Evolutionary conservation across 2,113 vertebrate genomes (phyloP), one percentile per base, ranked within the genome.

Genomic region (Phalacrocorax aristotelis): DNA sequence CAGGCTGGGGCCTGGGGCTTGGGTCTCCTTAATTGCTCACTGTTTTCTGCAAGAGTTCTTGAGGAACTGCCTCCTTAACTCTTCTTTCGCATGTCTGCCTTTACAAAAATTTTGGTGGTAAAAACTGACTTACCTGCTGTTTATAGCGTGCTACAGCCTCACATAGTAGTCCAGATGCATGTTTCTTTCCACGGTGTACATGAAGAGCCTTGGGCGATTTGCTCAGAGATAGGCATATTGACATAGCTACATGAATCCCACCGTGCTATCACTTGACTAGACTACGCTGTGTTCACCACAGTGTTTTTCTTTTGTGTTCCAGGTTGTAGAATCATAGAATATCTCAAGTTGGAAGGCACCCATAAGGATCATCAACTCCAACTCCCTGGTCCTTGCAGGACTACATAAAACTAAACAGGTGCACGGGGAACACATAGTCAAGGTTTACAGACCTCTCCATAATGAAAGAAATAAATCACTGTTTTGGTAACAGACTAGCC

Each of bases 1-100:
- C 15, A 46, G 10, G 6, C n/a, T 75, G 10, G 15, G 11, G 13
- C 0, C 0, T 48, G 30, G 6, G 26, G 7, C 3, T 49, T 66
- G 23, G 3, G 4, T 78, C 2, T 83, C 20, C 20, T 12, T 58
- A 64, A 27, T 68, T 12, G 81, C 13, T 38, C 27, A 38, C 6
- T 2, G 1, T 65, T 54, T 2, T 20, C 16, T 75, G 17, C 25
- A 57, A 22, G 46, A 51, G 3, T 25, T 66, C 52, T 55, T n/a
- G 32, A 78, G 23, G 32, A 84, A 9, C 23, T 38, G 8, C 10
- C 6, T 48, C 15, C 29, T 66, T 72, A 46, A 8, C 8, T 57
- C 7, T 65, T 21, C 25, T 49, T 48, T 60, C 38, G n/a, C 2
- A 7, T 0, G 0, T 22, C 11, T 32, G 22, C 27, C 10, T 65